Percentiles rank a stretch among this genome's conserved stretches.
Evolutionary conservation across 2,888 invertebrate genomes (phyloP).

Genomic region (Dryocosmus kuriphilus): DNA sequence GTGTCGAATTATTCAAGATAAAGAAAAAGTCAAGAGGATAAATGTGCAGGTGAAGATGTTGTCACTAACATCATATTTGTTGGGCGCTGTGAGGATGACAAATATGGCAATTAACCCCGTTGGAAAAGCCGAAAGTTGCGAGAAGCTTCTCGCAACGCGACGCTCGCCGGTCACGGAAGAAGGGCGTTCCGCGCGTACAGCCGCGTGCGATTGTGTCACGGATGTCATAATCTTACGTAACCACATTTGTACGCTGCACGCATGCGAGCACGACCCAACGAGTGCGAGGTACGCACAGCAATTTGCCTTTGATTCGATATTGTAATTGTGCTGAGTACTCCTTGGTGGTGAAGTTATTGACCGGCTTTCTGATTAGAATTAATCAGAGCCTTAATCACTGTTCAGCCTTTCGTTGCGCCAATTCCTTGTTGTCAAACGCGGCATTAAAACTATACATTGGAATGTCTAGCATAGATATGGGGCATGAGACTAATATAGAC

Average conservation of each 20-base stretch:
- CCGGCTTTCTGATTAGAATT: constrained; percentile 44
- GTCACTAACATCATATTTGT: constrained; percentile 5
- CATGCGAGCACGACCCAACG: constrained; percentile 58
- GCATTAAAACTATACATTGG: constrained; percentile 12
- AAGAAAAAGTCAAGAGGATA: not conserved
- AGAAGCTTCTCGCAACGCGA: constrained; percentile 55
- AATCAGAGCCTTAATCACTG: constrained; percentile 19
- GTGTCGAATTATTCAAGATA: not conserved
- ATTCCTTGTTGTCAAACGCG: constrained; percentile 20
- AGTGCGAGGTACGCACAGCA: constrained; percentile 65
- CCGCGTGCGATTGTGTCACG: constrained; percentile 71
- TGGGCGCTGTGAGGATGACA: constrained; percentile 14
- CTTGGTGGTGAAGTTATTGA: constrained; percentile 61
- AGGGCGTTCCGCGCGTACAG: constrained; percentile 69
- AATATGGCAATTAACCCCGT: constrained; percentile 38
- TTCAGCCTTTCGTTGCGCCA: constrained; percentile 12
- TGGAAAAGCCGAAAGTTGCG: constrained; percentile 68
- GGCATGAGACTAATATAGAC: not conserved
- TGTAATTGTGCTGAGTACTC: constrained; percentile 58
- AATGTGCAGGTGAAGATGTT: not conserved
- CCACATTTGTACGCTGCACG: constrained; percentile 70
- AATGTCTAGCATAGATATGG: constrained; percentile 8
- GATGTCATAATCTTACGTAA: constrained; percentile 76
- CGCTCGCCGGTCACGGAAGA: constrained; percentile 63
- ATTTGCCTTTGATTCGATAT: constrained; percentile 69